phyloP scores from a whole-genome alignment of 2,797 vertebrate genomes.

The Protonibea diacanthus region DNA sequence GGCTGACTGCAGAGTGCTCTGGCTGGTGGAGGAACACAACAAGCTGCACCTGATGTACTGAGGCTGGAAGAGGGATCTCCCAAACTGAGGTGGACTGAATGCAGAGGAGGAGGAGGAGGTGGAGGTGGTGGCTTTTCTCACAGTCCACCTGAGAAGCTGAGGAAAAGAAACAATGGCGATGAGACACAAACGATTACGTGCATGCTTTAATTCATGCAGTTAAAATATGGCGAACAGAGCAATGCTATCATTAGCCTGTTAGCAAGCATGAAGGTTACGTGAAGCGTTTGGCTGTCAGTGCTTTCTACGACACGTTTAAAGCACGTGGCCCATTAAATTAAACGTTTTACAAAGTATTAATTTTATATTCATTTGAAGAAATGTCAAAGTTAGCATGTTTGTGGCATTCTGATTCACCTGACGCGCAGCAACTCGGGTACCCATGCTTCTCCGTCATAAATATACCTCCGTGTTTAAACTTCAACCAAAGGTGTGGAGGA shows the following conservation, averaged over 20 bases:
- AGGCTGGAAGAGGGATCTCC: conserved; percentile 14
- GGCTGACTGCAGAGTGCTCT: background rate
- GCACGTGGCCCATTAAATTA: accelerated
- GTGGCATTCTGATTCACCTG: conserved; percentile 55
- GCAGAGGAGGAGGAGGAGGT: conserved; percentile 2
- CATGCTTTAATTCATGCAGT: background rate
- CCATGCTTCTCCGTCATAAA: conserved; percentile 75
- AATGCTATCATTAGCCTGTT: conserved; percentile 7
- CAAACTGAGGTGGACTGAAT: conserved; percentile 2
- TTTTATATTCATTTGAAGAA: background rate
- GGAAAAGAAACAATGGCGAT: background rate
- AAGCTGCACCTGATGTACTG: background rate
- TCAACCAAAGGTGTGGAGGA: accelerated
- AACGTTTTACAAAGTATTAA: accelerated
- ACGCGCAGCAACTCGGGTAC: background rate
- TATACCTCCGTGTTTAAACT: conserved; percentile 35
- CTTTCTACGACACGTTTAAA: background rate
- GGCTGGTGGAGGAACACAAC: conserved; percentile 57
- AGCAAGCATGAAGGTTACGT: conserved; percentile 42
- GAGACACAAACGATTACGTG: background rate
- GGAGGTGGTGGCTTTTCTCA: conserved; percentile 35
- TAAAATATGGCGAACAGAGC: background rate
- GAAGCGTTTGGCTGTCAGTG: background rate
- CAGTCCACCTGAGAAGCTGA: conserved; percentile 73
- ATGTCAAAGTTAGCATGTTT: background rate